A percentile compares a stretch with the other conserved stretches of the same genome.
Conservation (phyloP, 2,797 vertebrate species). For the Gallinago nigripennis region DNA sequence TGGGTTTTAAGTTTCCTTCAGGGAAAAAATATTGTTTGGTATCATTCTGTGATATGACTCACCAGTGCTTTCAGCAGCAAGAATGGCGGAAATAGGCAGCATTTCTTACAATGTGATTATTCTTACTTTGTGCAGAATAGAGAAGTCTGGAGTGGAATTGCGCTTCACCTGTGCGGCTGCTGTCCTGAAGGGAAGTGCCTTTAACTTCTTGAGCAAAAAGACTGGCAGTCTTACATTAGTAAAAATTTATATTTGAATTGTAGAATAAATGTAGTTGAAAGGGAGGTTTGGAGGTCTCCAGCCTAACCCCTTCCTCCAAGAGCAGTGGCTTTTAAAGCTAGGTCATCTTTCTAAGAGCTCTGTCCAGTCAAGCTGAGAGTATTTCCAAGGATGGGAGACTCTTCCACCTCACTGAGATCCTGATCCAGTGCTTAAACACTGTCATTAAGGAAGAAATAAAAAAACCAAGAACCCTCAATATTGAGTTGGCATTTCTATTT, state of each 20-base stretch:
- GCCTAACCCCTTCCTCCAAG: neutral
- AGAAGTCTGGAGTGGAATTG: neutral
- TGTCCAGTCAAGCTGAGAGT: neutral
- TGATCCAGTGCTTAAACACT: neutral
- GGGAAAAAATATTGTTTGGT: neutral
- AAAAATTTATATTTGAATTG: neutral
- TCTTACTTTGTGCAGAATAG: neutral
- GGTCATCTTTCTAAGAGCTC: neutral
- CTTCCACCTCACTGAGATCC: neutral
- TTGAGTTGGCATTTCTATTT: neutral
- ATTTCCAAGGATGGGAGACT: neutral
- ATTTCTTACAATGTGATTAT: neutral
- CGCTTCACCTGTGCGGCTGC: neutral
- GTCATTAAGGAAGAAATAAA: neutral
- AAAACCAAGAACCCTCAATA: rapidly evolving
- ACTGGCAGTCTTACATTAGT: neutral
- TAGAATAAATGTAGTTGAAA: neutral
- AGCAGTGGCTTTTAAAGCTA: neutral
- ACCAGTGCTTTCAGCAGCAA: neutral
- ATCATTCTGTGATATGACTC: neutral
- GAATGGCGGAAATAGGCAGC: neutral
- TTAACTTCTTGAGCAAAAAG: neutral
- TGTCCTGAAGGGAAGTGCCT: neutral
- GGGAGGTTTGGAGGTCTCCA: neutral
- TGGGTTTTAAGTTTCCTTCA: neutral